Conservation (phyloP, 23 tunicate species). For the Oikopleura vanhoeffeni region DNA sequence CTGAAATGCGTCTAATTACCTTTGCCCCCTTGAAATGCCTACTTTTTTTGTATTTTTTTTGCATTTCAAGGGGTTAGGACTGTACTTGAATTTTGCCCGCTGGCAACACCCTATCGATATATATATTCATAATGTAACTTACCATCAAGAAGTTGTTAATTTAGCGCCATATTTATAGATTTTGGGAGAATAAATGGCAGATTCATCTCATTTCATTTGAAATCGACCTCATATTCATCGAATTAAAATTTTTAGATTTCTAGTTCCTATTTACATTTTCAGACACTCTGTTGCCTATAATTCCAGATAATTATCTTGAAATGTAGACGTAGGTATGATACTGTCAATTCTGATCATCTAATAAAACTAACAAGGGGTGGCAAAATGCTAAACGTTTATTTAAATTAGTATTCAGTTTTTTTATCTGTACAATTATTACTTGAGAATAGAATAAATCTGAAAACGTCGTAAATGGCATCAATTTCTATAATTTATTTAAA, state of each 20-base stretch:
- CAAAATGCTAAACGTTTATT: background rate
- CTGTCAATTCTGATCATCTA: background rate
- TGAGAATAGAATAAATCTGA: too few species aligned
- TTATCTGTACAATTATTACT: too few species aligned
- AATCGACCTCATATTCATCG: background rate
- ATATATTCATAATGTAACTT: too few species aligned
- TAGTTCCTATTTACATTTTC: background rate
- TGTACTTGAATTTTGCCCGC: too few species aligned
- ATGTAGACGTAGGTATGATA: background rate
- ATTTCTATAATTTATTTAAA: too few species aligned
- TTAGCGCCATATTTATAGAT: background rate
- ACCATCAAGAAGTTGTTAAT: background rate
- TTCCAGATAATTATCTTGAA: background rate
- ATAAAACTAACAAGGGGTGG: background rate
- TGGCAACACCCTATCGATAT: too few species aligned
- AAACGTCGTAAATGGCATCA: too few species aligned
- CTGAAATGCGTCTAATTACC: too few species aligned
- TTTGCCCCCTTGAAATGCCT: too few species aligned
- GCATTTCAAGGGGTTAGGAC: too few species aligned
- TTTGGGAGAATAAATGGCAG: background rate
- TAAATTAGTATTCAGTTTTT: background rate
- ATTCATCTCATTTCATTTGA: background rate
- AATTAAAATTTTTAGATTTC: background rate
- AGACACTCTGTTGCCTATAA: background rate
- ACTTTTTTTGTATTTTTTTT: too few species aligned